Base-by-base conservation (phyloP, 2,888 invertebrate genomes). In the Napeogenes sylphis region DNA sequence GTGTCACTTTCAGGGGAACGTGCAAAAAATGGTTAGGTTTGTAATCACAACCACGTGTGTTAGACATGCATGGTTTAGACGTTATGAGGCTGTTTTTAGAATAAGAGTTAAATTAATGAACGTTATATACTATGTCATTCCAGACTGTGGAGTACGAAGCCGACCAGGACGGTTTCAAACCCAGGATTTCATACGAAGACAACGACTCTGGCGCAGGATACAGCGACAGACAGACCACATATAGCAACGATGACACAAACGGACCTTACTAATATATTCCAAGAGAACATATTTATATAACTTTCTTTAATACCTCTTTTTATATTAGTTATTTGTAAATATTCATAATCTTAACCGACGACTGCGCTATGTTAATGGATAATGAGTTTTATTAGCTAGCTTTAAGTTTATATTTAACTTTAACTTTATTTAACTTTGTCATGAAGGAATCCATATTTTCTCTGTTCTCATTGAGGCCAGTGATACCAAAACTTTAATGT, bases 81-180 rank as follows among this genome's bases (percentile, higher is more conserved):
- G 35, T 35, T 35, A 35, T 6, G 35, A 5, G 35, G 6, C 35
- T 6, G 4, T 35, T 6, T 35, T 6, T 35, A 6, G 4, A 5
- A 4, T 6, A 2, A 35, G 35, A 35, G 4, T 4, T 35, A 35
- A 5, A 35, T 35, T 35, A 21, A 21, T 21, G 0, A 35, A 35
- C 35, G 6, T 35, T 35, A 35, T 6, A 1, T 35, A 35, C 35
- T 0, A 35, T 35, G 35, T 35, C 35, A 35, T 76, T 76, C 13
- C 88, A 93, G 91, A 93, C 93, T 51, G 94, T 94, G 0, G 92
- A 92, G 70, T 94, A 94, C 81, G 93, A 93, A 74, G 94, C 94
- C 5, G 94, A 94, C 72, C 89, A 92, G 75, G 87, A 92, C 55
- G 94, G 94, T 1, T 94, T 93, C 85, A 92, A 92, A 68, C 94